Percentiles rank a stretch among this genome's conserved stretches.
phyloP scores from a whole-genome alignment of 1,140 invertebrate species.

The Drosophila erecta region DNA sequence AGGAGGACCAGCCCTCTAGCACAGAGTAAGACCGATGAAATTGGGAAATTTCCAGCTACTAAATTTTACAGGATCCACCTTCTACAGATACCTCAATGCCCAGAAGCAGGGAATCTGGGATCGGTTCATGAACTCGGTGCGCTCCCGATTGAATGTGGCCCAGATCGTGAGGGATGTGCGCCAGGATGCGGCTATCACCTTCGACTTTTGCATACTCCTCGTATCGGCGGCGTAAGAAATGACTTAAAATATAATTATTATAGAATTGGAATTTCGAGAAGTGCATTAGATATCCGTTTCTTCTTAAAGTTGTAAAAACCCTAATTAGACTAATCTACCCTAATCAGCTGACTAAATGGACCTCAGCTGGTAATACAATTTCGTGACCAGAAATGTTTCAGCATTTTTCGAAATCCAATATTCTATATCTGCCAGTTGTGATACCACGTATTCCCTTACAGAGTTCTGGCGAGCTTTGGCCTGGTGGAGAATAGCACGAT shows the following conservation, averaged over 20 bases:
- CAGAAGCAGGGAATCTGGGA: conserved; percentile 85
- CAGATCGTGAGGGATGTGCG: conserved; percentile 89
- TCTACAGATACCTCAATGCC: conserved; percentile 43
- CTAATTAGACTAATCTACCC: too few species aligned
- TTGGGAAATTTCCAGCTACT: too few species aligned
- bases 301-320: too few species aligned
- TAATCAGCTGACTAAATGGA: too few species aligned
- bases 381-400: not conserved
- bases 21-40: conserved; percentile 39
- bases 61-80: not conserved
- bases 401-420: not conserved
- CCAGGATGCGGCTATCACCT: conserved; percentile 88
- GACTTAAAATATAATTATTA: not conserved
- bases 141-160: conserved; percentile 88
- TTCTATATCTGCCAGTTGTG: not conserved
- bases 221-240: conserved; percentile 88
- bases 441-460: conserved; percentile 33
- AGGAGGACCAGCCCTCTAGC: conserved; percentile 8
- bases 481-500: conserved; percentile 92
- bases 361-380: too few species aligned
- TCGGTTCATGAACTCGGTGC: conserved; percentile 86
- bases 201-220: conserved; percentile 90
- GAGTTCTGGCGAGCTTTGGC: conserved; percentile 87
- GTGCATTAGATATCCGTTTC: too few species aligned
- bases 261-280: not conserved